These are phyloP conservation scores for Protobothrops flavoviridis DNA, from an alignment of 2,113 vertebrate genomes.

Conservation along the genomic window DNA sequence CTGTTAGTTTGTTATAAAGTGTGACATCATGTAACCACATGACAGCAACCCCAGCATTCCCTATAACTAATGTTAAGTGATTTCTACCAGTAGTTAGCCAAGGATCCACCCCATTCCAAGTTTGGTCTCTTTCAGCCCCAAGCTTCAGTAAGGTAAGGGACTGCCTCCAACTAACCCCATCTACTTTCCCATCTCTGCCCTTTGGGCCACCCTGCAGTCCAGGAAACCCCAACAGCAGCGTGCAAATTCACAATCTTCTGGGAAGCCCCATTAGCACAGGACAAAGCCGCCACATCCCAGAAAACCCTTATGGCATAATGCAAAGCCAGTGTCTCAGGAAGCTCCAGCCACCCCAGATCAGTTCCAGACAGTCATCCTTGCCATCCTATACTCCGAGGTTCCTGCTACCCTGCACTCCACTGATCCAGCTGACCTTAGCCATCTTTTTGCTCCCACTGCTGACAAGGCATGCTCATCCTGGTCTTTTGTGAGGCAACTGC, in stretches of 20 bases:
- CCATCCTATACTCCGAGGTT: too few relatives aligned
- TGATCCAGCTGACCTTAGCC: too few relatives aligned
- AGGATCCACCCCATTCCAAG: not conserved
- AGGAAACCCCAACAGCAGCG: not conserved
- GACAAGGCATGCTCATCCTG: too few relatives aligned
- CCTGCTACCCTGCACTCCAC: too few relatives aligned
- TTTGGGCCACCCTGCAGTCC: too few relatives aligned
- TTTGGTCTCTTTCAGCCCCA: not conserved
- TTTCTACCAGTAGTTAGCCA: not conserved
- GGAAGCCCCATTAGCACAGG: not conserved
- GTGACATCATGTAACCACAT: not conserved
- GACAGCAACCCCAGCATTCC: not conserved
- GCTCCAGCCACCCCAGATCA: too few relatives aligned
- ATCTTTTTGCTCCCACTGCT: too few relatives aligned
- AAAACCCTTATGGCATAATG: not conserved
- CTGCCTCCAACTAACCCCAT: not conserved
- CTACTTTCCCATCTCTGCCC: not conserved
- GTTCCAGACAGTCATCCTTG: too few relatives aligned
- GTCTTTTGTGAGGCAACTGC: too few relatives aligned
- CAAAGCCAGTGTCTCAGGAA: not conserved
- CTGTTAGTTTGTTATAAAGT: not conserved
- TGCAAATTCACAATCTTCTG: not conserved
- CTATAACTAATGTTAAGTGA: not conserved
- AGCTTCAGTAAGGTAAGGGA: not conserved
- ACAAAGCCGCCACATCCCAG: not conserved